Evolutionary conservation across 2,888 invertebrate genomes (phyloP), one percentile per base, ranked within the genome.

Genomic region (Apotomis turbidana): DNA sequence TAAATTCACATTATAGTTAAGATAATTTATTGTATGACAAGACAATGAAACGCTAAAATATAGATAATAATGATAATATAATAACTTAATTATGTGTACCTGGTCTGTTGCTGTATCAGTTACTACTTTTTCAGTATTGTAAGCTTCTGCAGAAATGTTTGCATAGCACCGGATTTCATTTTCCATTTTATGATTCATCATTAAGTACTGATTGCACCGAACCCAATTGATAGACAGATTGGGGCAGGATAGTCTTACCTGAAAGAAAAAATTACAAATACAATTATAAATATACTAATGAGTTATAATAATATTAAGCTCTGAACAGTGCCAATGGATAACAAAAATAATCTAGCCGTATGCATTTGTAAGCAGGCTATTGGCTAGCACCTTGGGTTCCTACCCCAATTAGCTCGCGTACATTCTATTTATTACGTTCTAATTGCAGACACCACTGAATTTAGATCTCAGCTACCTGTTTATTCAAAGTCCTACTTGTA

Each of bases 121-220:
- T 15, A 82, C 86, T 66, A 93, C 81, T 74, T 94, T 94, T 85
- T 96, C 96, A 78, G 95, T 94, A 80, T 96, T 90, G 81, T 94
- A 95, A 76, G 87, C 88, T 78, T 94, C 90, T 54, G 82, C 75
- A 58, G 79, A 79, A 75, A 93, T 88, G 71, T 91, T 91, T 69
- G 82, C 83, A 77, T 84, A 89, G 76, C 85, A 89, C 76, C 93
- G 81, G 54, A 92, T 82, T 66, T 85, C 81, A 78, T 88, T 90
- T 75, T 90, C 90, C 91, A 93, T 92, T 73, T 76, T 81, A 36
- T 36, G 63, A 41, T 52, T 57, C 61, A 67, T 51, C 61, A 67
- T 61, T 52, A 38, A 38, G 12, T 15, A 38, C 54, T 10, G 27
- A 46, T 13, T 49, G 5, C 54, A 44, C 27, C 57, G 4, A 4